Evolutionary conservation across 2,888 invertebrate species (phyloP), one percentile per base, ranked within the genome.

Genomic region (Cloeon dipterum): DNA sequence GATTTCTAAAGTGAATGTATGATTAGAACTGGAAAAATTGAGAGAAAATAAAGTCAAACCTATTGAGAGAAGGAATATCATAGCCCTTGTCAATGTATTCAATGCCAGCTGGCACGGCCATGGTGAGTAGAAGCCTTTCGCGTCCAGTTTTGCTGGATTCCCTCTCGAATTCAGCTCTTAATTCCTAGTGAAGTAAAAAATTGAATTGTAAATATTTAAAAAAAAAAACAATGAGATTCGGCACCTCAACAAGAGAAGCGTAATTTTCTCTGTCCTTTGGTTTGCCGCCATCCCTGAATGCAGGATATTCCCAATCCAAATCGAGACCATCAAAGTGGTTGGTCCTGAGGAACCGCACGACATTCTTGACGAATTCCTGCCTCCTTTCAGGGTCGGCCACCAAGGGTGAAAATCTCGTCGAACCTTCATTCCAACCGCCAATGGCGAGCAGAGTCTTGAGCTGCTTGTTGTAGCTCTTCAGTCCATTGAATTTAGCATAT

Each of bases 341-440:
- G 53, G 83, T 81, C 46, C 89, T 63, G 46, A 89, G 65, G 58
- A 88, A 89, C 57, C 49, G 44, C 44, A 83, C 65, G 42, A 73
- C 66, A 51, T 83, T 83, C 58, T 74, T 78, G 39, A 81, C 78
- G 50, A 89, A 77, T 50, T 78, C 74, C 50, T 70, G 74, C 42
- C 89, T 63, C 42, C 75, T 63, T 25, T 76, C 77, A 3, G 71
- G 52, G 46, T 70, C 74, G 2, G 79, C 82, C 2, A 88, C 86
- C 65, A 89, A 68, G n/a, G 81, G 74, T 0, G 88, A 88, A 58
- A 89, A 89, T 45, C 73, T 70, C 13, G 75, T 66, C 1, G 86
- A 88, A 13, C 85, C 89, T 55, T 89, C 89, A 57, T 88, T 89
- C 89, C 89, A 89, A 1, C 89, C 88, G 2, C 89, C 89, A 47